phyloP scores from a whole-genome alignment of 2,113 vertebrate genomes.

The Eretmochelys imbricata region DNA sequence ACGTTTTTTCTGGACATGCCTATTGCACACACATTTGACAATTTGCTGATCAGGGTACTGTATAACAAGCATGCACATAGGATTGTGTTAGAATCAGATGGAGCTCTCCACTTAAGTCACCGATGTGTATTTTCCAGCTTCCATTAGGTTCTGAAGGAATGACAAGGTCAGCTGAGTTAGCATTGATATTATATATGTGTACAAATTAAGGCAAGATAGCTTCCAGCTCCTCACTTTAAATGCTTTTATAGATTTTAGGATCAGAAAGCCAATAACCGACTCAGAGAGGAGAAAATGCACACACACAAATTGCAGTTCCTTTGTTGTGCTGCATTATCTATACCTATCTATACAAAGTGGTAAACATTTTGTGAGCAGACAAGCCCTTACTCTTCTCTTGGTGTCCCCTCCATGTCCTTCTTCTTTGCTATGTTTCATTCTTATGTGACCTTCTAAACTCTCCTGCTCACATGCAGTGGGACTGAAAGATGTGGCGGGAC shows the following conservation, averaged over 20 bases:
- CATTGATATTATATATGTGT: background rate
- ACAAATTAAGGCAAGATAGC: background rate
- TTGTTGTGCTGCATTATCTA: background rate
- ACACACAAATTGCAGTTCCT: background rate
- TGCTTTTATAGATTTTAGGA: background rate
- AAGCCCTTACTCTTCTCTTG: background rate
- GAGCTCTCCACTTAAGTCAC: background rate
- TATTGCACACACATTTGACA: background rate
- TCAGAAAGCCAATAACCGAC: background rate
- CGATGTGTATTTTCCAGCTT: background rate
- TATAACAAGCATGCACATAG: background rate
- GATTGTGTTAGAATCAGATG: background rate
- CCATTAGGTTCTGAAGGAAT: background rate
- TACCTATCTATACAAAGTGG: background rate
- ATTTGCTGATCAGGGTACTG: background rate
- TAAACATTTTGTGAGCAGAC: background rate
- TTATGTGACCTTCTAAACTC: background rate
- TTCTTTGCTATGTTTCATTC: background rate
- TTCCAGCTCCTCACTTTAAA: background rate
- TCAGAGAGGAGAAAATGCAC: background rate
- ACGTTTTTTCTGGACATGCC: background rate
- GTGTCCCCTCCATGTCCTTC: background rate
- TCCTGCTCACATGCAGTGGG: background rate
- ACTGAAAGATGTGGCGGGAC: background rate
- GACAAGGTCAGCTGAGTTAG: background rate